Evolutionary conservation across 2,888 invertebrate genomes (phyloP), one percentile per base, ranked within the genome.

Genomic region (Lasioglossum malachurum): DNA sequence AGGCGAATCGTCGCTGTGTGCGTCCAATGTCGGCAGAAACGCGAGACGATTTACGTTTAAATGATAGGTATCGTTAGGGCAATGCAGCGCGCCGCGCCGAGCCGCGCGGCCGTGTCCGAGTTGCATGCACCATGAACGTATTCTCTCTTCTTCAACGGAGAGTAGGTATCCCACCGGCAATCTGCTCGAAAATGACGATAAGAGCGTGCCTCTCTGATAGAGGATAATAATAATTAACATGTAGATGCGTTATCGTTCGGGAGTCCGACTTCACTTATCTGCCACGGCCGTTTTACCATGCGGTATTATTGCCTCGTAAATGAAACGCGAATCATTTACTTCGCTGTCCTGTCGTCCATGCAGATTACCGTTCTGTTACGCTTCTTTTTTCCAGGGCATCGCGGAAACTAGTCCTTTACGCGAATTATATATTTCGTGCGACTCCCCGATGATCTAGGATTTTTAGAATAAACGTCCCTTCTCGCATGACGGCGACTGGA

Each of bases 11-110:
- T 83, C 87, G 80, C 80, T 75, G 79, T 79, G 84, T 76, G 84
- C 75, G 77, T 86, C 77, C 83, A 38, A 75, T 41, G 69, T 77
- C 77, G 78, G 75, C 73, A 85, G 88, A 85, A 91, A 92, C 85
- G 89, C 86, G 35, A 75, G 72, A 86, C 86, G 90, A 89, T 92
- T 88, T 87, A 86, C 86, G 87, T 81, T 80, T 86, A 88, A 90
- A 91, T 88, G 90, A 92, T 92, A 85, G 86, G 84, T 88, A 90
- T 91, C 92, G 91, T 88, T 88, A 78, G 69, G 16, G 60, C 60
- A 60, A 14, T 12, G 35, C 35, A 69, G 10, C 35, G 69, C 8
- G 35, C 49, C 46, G 49, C 49, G 31, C 46, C 16, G 16, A 4
- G 73, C 75, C 38, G 67, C 8, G n/a, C 27, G 73, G 74, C 23